Evolutionary conservation across 2,113 vertebrate genomes (phyloP).

Genomic region (Clarias macrocephalus): DNA sequence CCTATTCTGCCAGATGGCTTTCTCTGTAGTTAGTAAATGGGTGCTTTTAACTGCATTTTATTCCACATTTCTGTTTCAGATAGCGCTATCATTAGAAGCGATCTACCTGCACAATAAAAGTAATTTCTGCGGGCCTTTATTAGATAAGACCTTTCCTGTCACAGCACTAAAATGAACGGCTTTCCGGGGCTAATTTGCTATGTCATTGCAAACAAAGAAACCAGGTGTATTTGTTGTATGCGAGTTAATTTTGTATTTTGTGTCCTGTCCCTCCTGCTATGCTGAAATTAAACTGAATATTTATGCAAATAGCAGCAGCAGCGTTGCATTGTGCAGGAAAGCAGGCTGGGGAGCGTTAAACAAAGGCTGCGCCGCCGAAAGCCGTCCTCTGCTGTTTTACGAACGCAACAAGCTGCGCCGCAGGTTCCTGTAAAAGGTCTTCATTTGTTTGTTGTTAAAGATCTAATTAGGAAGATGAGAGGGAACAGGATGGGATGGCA

Average conservation of each 20-base stretch:
- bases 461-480: slow-evolving; percentile 90
- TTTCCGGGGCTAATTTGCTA: slow-evolving; percentile 50
- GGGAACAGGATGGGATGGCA: slow-evolving; percentile 77
- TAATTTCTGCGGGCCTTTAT: slow-evolving; percentile 56
- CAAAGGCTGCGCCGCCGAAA: slow-evolving; percentile 3
- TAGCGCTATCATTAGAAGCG: slow-evolving; percentile 56
- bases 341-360: slow-evolving; percentile 33
- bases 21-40: slow-evolving; percentile 59
- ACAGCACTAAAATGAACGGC: slow-evolving; percentile 44
- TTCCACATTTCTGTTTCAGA: slow-evolving; percentile 57
- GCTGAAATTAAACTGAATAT: slow-evolving; percentile 41
- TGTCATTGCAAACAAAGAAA: slow-evolving; percentile 55
- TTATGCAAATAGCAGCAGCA: slow-evolving; percentile 41
- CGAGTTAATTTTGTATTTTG: slow-evolving; percentile 44
- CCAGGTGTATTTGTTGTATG: slow-evolving; percentile 61
- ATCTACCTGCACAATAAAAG: slow-evolving; percentile 60
- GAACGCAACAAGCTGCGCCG: slow-evolving; percentile 62
- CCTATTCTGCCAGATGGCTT: slow-evolving; percentile 59
- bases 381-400: slow-evolving; percentile 67
- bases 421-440: slow-evolving; percentile 72
- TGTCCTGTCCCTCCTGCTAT: slow-evolving; percentile 36
- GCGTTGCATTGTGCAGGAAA: slow-evolving; percentile 30
- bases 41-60: slow-evolving; percentile 56
- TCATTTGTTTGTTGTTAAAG: slow-evolving; percentile 91
- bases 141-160: slow-evolving; percentile 60